These are phyloP conservation scores for Chydorus sphaericus DNA, from an alignment of 2,888 invertebrate genomes.

Conservation along the genomic window DNA sequence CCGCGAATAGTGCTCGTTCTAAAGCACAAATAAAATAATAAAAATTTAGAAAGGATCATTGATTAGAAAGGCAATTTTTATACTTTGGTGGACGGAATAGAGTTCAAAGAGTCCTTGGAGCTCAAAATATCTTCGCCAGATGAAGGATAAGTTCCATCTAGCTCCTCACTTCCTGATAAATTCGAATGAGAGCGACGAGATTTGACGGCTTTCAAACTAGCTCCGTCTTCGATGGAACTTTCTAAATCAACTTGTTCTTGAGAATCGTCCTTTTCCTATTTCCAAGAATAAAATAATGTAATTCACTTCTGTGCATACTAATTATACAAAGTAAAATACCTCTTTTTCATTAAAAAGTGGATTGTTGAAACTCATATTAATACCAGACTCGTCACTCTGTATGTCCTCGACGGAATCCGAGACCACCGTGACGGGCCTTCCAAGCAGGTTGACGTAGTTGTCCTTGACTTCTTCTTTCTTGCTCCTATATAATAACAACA, in stretches of 20 bases:
- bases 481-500: background rate
- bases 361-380: slow-evolving; percentile 9
- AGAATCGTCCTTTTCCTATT: too few species aligned
- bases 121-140: slow-evolving; percentile 12
- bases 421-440: slow-evolving; percentile 1
- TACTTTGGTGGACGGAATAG: slow-evolving; percentile 1
- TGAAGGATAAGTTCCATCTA: background rate
- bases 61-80: background rate
- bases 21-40: background rate
- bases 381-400: background rate
- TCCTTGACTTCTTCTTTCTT: background rate
- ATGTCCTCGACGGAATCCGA: background rate
- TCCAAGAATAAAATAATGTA: too few species aligned
- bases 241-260: slow-evolving; percentile 4
- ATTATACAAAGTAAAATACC: too few species aligned
- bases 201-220: background rate
- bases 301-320: too few species aligned
- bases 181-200: background rate
- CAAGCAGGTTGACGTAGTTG: slow-evolving; percentile 6
- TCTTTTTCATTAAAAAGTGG: slow-evolving; percentile 7
- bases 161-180: background rate
- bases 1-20: background rate
- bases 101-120: slow-evolving; percentile 13
- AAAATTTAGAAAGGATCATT: background rate
- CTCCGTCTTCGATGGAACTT: slow-evolving; percentile 3